A percentile compares a stretch with the other conserved stretches of the same genome.
These are phyloP conservation scores for Laothoe populi DNA, from an alignment of 2,888 invertebrate genomes.

Conservation along the genomic window DNA sequence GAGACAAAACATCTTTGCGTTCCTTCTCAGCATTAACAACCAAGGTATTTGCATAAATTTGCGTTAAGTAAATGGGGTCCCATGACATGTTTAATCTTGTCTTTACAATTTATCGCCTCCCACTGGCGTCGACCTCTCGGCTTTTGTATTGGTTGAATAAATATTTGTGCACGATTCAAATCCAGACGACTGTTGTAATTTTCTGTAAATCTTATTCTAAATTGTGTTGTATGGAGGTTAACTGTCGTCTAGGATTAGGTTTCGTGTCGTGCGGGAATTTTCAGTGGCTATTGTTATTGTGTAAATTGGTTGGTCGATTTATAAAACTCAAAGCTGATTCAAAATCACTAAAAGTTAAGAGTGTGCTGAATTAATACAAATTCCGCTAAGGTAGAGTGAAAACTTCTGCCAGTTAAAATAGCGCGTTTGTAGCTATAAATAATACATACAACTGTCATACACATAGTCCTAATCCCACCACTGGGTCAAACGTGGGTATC, in stretches of 20 bases:
- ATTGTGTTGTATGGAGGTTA: constrained; percentile 22
- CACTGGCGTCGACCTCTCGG: constrained; percentile 63
- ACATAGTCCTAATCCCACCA: too few species aligned
- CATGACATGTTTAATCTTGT: constrained; percentile 84
- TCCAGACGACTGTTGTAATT: constrained; percentile 50
- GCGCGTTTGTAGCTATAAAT: too few species aligned
- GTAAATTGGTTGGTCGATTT: neutral
- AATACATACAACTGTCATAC: too few species aligned
- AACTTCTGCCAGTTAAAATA: too few species aligned
- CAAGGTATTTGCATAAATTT: constrained; percentile 83
- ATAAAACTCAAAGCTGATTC: neutral
- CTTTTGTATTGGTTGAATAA: constrained; percentile 73
- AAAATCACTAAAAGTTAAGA: neutral
- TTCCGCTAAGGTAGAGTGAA: neutral
- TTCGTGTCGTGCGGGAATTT: neutral
- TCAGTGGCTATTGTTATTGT: constrained; percentile 6
- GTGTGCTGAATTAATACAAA: neutral
- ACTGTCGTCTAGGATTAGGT: neutral
- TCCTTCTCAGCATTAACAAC: constrained; percentile 63
- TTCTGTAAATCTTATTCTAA: constrained; percentile 35
- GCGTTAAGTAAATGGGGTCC: constrained; percentile 83
- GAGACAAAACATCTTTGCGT: constrained; percentile 29
- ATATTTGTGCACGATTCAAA: constrained; percentile 65
- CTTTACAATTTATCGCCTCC: constrained; percentile 79
- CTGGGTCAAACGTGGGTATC: too few species aligned